Conservation (phyloP, 2,797 vertebrate species). For the Salmo trutta region DNA sequence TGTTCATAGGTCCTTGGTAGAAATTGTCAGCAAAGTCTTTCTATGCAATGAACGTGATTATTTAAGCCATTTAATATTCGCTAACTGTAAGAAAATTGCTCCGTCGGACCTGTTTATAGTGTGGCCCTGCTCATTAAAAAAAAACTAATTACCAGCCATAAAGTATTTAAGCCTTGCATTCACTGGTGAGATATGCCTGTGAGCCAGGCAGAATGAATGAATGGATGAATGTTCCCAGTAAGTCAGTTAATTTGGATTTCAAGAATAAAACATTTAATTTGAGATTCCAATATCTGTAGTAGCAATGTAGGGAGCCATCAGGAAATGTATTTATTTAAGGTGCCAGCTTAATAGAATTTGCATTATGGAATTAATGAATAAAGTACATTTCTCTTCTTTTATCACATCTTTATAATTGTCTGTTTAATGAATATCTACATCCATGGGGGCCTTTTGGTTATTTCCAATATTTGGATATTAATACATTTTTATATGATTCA, state of each 20-base stretch:
- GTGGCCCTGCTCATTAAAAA: constrained; percentile 60
- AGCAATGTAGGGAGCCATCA: constrained; percentile 74
- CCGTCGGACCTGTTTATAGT: constrained; percentile 53
- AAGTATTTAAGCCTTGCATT: constrained; percentile 60
- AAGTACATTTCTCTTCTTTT: constrained; percentile 69
- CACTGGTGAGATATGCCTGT: constrained; percentile 40
- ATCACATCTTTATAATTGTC: constrained; percentile 83
- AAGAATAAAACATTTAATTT: constrained; percentile 67
- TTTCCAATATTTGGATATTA: constrained; percentile 43
- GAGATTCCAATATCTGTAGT: constrained; percentile 56
- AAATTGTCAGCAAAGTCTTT: not conserved
- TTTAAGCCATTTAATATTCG: constrained; percentile 44
- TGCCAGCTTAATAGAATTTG: constrained; percentile 52
- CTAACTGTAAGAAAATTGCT: constrained; percentile 37
- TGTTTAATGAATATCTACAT: constrained; percentile 83
- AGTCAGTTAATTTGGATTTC: constrained; percentile 68
- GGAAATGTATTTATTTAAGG: constrained; percentile 80
- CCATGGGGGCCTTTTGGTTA: constrained; percentile 30
- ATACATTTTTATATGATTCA: not conserved
- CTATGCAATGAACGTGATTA: constrained; percentile 2
- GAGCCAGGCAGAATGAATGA: constrained; percentile 39
- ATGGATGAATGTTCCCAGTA: constrained; percentile 63
- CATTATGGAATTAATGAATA: constrained; percentile 82
- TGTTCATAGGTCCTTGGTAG: not conserved
- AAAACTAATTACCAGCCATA: constrained; percentile 61